Evolutionary conservation across 2,888 invertebrate genomes (phyloP), one percentile per base, ranked within the genome.

Genomic region (Nymphalis c-album): DNA sequence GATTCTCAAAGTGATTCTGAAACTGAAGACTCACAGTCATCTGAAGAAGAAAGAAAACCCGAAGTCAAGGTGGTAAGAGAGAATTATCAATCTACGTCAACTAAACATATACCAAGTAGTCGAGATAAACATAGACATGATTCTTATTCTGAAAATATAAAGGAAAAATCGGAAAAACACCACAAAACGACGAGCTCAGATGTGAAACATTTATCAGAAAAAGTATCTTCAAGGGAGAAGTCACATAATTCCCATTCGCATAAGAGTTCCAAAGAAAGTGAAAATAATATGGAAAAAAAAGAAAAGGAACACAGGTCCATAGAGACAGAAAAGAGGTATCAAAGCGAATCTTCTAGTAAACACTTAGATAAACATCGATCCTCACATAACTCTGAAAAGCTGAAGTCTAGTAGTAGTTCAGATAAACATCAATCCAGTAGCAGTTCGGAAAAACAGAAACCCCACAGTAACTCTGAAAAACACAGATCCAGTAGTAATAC

Each of bases 1-100:
- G 71, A 78, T 7, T 86, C 88, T 5, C 79, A 80, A 26, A 83
- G 80, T 75, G 82, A 83, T 20, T 85, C 83, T 77, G 84, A 85
- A 47, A 83, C 81, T 63, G 82, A 84, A 35, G 70, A 73, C 17
- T 85, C 87, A 61, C 83, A 86, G 18, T 86, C 85, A 45, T 86
- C 88, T 48, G 82, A 80, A 13, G 88, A 89, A 75, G 81, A 87
- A 51, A 70, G 63, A 55, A 70, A 71, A 55, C 68, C 68, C n/a
- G 68, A 71, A 22, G 53, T 67, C 60, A 74, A 72, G 80, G 77
- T 84, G 40, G 87, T 84, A 76, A 78, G 74, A 73, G 87, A 87
- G 78, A 80, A 83, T 68, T 46, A 71, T 64, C 80, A 80, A 66
- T 75, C 78, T 50, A 78, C 83, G 63, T 62, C 64, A n/a, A 68